Evolutionary conservation across 2,888 invertebrate species (phyloP).

Genomic region (Plagiodera versicolora): DNA sequence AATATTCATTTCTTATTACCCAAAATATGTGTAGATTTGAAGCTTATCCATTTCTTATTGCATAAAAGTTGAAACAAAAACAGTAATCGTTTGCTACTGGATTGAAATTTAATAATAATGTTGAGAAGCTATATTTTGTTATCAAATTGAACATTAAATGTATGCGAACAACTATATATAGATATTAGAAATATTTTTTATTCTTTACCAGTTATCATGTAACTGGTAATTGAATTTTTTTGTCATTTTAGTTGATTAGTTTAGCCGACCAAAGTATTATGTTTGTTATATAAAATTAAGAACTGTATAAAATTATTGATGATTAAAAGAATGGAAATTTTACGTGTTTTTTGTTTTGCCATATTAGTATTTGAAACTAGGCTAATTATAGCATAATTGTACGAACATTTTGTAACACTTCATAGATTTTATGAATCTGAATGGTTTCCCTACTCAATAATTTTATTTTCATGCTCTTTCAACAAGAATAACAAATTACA

Average conservation of each 20-base stretch:
- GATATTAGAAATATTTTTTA: neutral
- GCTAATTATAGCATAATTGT: too few species aligned
- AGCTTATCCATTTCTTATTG: too few species aligned
- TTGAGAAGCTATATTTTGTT: neutral
- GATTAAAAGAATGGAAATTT: slow-evolving; percentile 9
- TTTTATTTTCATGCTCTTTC: too few species aligned
- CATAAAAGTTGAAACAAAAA: too few species aligned
- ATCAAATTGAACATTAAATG: neutral
- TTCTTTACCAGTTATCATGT: slow-evolving; percentile 27
- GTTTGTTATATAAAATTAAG: slow-evolving; percentile 10
- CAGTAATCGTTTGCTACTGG: neutral
- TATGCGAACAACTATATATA: neutral
- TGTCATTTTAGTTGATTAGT: slow-evolving; percentile 12
- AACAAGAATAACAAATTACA: too few species aligned
- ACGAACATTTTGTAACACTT: too few species aligned
- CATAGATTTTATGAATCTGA: too few species aligned
- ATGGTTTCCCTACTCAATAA: too few species aligned
- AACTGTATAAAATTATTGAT: slow-evolving; percentile 9
- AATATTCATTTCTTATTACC: neutral
- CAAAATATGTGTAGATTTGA: too few species aligned
- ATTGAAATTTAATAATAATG: neutral
- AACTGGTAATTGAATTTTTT: slow-evolving; percentile 27
- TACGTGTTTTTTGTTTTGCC: slow-evolving; percentile 9
- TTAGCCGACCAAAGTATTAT: slow-evolving; percentile 26
- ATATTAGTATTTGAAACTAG: too few species aligned